Conservation (phyloP, 2,797 vertebrate genomes). For the Chaenodraco wilsoni region DNA sequence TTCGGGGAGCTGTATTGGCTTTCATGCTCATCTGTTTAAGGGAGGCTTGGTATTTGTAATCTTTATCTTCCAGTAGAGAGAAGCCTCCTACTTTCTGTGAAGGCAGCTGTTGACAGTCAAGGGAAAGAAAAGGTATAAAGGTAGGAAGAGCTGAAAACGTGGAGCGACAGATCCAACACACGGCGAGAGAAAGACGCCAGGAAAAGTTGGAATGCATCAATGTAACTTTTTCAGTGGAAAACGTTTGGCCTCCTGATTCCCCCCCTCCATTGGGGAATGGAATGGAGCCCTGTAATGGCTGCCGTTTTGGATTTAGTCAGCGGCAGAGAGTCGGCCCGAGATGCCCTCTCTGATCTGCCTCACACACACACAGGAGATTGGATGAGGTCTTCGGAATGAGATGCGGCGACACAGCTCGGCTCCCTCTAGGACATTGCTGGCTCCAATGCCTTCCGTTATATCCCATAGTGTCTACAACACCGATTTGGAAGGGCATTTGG, state of each 20-base stretch:
- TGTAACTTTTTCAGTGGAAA: slow-evolving; percentile 64
- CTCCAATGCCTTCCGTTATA: slow-evolving; percentile 45
- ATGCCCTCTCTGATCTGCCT: slow-evolving; percentile 77
- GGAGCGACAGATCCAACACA: slow-evolving; percentile 52
- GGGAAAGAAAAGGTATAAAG: slow-evolving; percentile 13
- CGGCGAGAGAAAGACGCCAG: slow-evolving; percentile 17
- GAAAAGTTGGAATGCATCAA: slow-evolving; percentile 29
- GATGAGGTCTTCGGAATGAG: slow-evolving; percentile 46
- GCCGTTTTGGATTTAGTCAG: slow-evolving; percentile 81
- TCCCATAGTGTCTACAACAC: slow-evolving; percentile 41
- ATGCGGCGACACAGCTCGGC: slow-evolving; percentile 40
- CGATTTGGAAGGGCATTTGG: slow-evolving; percentile 28
- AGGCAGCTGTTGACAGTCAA: not conserved
- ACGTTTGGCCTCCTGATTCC: slow-evolving; percentile 73
- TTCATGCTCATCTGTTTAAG: slow-evolving; percentile 40
- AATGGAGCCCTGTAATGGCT: slow-evolving; percentile 75
- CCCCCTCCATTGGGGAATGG: slow-evolving; percentile 73
- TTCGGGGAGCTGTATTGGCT: slow-evolving; percentile 26
- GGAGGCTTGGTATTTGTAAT: slow-evolving; percentile 56
- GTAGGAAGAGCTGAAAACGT: slow-evolving; percentile 34
- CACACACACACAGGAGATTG: slow-evolving; percentile 52
- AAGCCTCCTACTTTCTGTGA: slow-evolving; percentile 2
- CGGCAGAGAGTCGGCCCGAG: slow-evolving; percentile 56
- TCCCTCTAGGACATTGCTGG: slow-evolving; percentile 37
- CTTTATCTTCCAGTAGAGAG: slow-evolving; percentile 37